Base-by-base conservation (phyloP, 2,113 vertebrate species). In the Macquaria australasica region DNA sequence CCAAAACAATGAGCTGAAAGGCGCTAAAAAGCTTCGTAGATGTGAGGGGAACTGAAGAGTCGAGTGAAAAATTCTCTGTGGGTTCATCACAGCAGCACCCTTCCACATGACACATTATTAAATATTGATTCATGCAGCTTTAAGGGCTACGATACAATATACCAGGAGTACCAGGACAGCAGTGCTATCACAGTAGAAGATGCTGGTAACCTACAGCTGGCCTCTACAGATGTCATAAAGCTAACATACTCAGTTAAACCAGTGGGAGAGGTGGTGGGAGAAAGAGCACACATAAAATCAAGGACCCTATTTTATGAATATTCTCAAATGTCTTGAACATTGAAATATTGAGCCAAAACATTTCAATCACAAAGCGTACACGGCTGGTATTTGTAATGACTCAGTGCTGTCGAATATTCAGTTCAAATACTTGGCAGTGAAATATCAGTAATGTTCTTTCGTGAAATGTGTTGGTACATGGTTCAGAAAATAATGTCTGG, bases 381-480 rank as follows among this genome's bases (percentile, higher is more conserved):
- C 1, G 2, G 67, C n/a, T 56, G 55, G 37, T 59, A 37, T 20
- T 74, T 71, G 8, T 81, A 66, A 66, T 87, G 76, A 87, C 28
- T 83, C 56, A 79, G 1, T 39, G 48, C 71, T 43, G 58, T 79
- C 71, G 45, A 31, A 79, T 75, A 58, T 50, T 68, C 67, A 80
- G 59, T 55, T 72, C 20, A 60, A 73, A 55, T 21, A 48, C 53
- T 59, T 74, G 39, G 74, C 70, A 77, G 81, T 53, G 16, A 68
- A 77, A 63, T 43, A 76, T 6, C 72, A 28, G 21, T 41, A 53
- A 64, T 75, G 78, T 74, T 67, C 66, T 88, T 78, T 43, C n/a
- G 12, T 68, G 16, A 77, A 73, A 89, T 59, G n/a, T 73, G 71
- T 78, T 45, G 64, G 14, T 45, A 41, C 69, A 34, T 8, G 53